Conservation (phyloP, 2,113 vertebrate species). For the Ivindomyrus marchei region DNA sequence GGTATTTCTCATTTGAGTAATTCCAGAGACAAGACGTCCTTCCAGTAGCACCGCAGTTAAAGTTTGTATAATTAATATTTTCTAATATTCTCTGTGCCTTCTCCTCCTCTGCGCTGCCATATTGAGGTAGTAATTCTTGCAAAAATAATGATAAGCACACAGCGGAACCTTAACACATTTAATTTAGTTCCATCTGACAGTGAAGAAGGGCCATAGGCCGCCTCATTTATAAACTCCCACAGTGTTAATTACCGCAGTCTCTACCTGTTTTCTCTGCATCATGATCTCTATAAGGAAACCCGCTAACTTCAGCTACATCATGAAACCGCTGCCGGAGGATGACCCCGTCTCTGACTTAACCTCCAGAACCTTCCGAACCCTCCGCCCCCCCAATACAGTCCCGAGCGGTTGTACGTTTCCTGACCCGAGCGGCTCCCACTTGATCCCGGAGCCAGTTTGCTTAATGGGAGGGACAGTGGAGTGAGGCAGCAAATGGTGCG, state of each 20-base stretch:
- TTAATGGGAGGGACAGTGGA: conserved; percentile 15
- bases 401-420: background rate
- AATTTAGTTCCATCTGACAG: background rate
- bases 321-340: background rate
- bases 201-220: background rate
- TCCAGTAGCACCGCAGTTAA: background rate
- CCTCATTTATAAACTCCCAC: background rate
- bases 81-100: background rate
- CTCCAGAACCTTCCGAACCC: background rate
- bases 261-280: background rate
- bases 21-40: background rate
- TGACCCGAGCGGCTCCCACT: background rate
- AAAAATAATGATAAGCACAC: background rate
- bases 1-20: background rate
- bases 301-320: background rate
- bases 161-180: background rate
- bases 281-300: background rate
- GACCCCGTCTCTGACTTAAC: background rate
- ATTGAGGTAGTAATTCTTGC: background rate
- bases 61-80: conserved; percentile 1
- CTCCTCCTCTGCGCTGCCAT: background rate
- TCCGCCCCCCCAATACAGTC: background rate
- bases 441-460: background rate
- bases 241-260: background rate
- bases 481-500: background rate